Percentiles rank a stretch among this genome's conserved stretches.
These are phyloP conservation scores for Peromyscus maniculatus DNA, from an alignment of 2,113 vertebrate species.

Conservation along the genomic window DNA sequence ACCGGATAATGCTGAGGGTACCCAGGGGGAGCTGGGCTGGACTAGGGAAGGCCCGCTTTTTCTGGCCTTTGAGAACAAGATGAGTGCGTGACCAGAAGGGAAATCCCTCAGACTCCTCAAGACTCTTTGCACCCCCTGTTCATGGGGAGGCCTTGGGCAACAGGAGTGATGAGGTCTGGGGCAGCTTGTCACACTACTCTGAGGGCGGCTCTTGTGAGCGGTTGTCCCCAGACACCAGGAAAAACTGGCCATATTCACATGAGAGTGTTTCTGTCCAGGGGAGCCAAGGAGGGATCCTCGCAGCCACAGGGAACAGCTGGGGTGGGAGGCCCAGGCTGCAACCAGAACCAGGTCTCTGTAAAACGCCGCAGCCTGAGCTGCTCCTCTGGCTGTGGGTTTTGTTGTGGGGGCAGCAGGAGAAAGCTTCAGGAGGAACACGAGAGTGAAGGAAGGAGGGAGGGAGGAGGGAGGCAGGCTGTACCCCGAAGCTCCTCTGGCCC, in stretches of 20 bases:
- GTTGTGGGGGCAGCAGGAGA: background rate
- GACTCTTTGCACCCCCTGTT: background rate
- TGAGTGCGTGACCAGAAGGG: background rate
- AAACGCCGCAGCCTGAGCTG: background rate
- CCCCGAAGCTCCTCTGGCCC: background rate
- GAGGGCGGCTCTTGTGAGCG: background rate
- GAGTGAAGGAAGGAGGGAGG: background rate
- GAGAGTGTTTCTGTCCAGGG: background rate
- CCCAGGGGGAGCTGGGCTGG: background rate
- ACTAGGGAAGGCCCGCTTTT: background rate
- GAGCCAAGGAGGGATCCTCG: background rate
- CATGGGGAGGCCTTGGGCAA: rapidly evolving
- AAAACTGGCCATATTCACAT: no score
- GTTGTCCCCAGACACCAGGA: background rate
- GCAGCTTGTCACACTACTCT: background rate
- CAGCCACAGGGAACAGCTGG: background rate
- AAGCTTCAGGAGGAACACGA: background rate
- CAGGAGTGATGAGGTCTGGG: background rate
- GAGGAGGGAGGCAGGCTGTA: background rate
- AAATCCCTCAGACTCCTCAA: background rate
- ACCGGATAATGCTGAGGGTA: background rate
- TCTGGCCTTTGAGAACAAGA: background rate
- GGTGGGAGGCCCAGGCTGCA: background rate
- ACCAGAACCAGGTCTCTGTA: background rate
- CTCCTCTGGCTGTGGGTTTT: background rate